phyloP scores from a whole-genome alignment of 1,140 invertebrate species.

The Pectinophora gossypiella region DNA sequence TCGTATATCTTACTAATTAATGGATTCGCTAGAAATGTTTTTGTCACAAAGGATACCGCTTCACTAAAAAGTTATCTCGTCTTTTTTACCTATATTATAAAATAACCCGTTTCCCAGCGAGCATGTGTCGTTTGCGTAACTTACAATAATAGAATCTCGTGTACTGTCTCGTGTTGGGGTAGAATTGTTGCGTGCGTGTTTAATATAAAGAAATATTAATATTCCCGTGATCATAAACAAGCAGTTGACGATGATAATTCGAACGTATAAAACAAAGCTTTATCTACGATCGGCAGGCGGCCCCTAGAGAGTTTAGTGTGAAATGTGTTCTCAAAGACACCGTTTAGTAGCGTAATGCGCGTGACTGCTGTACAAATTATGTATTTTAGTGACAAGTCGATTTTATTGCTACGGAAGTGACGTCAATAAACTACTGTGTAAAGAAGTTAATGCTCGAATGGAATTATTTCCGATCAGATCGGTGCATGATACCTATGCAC shows the following conservation, averaged over 20 bases:
- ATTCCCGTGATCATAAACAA: slow-evolving; percentile 52
- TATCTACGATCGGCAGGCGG: slow-evolving; percentile 61
- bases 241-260: slow-evolving; percentile 60
- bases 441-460: slow-evolving; percentile 56
- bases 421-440: slow-evolving; percentile 67
- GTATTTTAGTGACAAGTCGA: slow-evolving; percentile 68
- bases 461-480: slow-evolving; percentile 60
- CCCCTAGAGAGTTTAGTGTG: slow-evolving; percentile 61
- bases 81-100: slow-evolving; percentile 15
- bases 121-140: slow-evolving; percentile 8
- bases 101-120: slow-evolving; percentile 17
- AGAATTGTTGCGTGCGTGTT: slow-evolving; percentile 34
- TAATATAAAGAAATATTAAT: slow-evolving; percentile 66
- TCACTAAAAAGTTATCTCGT: slow-evolving; percentile 33
- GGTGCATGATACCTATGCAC: slow-evolving; percentile 40
- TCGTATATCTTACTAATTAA: slow-evolving; percentile 72
- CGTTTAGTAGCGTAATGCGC: slow-evolving; percentile 68
- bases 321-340: slow-evolving; percentile 70
- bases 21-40: slow-evolving; percentile 66
- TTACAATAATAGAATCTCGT: background rate
- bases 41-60: slow-evolving; percentile 59
- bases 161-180: background rate
- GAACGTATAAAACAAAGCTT: slow-evolving; percentile 66
- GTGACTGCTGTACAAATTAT: slow-evolving; percentile 71
- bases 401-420: slow-evolving; percentile 72